Base-by-base conservation (phyloP, 2,113 vertebrate species). In the Rhagologus leucostigma region DNA sequence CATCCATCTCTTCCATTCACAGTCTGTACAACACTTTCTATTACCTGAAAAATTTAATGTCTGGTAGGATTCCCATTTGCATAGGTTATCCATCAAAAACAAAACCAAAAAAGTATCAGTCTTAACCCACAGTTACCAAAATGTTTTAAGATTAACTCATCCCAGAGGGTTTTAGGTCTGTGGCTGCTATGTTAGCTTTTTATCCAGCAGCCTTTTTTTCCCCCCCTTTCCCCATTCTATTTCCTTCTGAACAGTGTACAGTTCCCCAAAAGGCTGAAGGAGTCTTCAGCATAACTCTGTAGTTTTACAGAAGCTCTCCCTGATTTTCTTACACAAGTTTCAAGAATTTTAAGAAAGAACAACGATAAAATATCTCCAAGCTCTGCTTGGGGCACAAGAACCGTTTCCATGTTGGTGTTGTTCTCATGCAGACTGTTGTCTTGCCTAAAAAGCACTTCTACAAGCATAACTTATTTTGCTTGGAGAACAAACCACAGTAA, bases 161-260 rank as follows among this genome's bases (percentile, higher is more conserved):
- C 56, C 13, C n/a, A 80, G 11, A 74, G 10, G 7, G 53, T 70
- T 95, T 64, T 46, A 89, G 47, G 39, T 73, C 46, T 81, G 29
- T 87, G 29, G 65, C 33, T 89, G 32, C 57, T 76, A n/a, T 5
- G 6, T 50, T 2, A 78, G 21, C 12, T 5, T 63, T 86, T 85
- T 39, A 77, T 49, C 4, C 65, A 35, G 13, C 3, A 3, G 5
- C 12, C 39, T 75, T 41, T 56, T 49, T 18, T 3, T 0, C 5
- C 7, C 7, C 4, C 5, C 19, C 24, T 16, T 17, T 1, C 2
- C 32, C n/a, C 1, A 4, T 6, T 16, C 29, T 4, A 0, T 56
- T 86, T 75, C 47, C 68, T 49, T 50, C 24, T 78, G 44, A 81
- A 63, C 5, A 50, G 9, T 5, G 13, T 2, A 37, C 17, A 19